Evolutionary conservation across 2,888 invertebrate species (phyloP).

Genomic region (Rosalia funebris): DNA sequence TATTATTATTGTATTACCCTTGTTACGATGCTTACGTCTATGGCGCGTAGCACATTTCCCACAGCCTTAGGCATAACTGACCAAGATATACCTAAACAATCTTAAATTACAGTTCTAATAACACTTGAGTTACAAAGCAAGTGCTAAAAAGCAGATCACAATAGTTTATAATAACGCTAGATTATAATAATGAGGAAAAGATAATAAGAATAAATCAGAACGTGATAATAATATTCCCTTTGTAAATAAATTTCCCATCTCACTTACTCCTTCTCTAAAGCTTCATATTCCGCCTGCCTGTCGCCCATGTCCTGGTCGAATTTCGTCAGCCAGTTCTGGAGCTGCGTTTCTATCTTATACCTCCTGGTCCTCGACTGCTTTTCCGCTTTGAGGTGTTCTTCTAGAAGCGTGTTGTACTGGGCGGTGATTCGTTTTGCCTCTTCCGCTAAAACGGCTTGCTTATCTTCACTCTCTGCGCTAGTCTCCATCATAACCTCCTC

Average conservation of each 20-base stretch:
- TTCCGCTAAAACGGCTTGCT: constrained; percentile 65
- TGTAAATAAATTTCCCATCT: neutral
- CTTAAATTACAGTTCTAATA: too few relatives aligned
- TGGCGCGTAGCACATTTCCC: too few relatives aligned
- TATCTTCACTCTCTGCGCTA: constrained; percentile 64
- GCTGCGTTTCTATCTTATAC: constrained; percentile 69
- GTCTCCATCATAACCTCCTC: constrained; percentile 66
- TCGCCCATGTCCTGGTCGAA: constrained; percentile 71
- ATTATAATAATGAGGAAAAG: too few relatives aligned
- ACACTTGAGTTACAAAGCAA: too few relatives aligned
- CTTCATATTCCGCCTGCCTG: constrained; percentile 68
- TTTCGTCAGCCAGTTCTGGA: constrained; percentile 69
- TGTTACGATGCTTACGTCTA: too few relatives aligned
- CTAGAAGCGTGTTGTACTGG: constrained; percentile 64
- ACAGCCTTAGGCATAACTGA: too few relatives aligned
- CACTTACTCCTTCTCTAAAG: constrained; percentile 60
- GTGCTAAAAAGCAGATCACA: too few relatives aligned
- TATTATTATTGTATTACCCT: too few relatives aligned
- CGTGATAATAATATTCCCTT: too few relatives aligned
- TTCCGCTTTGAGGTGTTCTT: constrained; percentile 66
- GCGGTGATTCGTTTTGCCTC: constrained; percentile 64
- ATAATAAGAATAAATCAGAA: too few relatives aligned
- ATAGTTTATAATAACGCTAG: too few relatives aligned
- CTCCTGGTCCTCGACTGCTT: constrained; percentile 67
- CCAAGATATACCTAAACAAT: too few relatives aligned